Evolutionary conservation across 2,797 vertebrate genomes (phyloP).

Genomic region (Geotria australis): DNA sequence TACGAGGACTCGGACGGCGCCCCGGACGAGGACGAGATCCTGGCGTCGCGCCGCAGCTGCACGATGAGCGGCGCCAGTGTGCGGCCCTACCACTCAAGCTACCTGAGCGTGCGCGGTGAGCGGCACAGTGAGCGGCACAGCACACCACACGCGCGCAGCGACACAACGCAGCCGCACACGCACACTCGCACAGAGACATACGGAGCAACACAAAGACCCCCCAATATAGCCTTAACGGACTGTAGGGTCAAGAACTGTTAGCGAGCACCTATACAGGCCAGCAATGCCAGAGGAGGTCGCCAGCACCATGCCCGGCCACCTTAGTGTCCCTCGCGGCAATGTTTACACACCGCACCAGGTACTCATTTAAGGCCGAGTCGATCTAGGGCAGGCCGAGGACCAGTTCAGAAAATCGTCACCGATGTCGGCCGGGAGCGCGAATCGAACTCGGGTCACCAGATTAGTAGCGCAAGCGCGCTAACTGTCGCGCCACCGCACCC

Average conservation of each 20-base stretch:
- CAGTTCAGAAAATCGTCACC: too few species aligned
- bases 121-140: neutral
- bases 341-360: neutral
- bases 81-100: constrained; percentile 63
- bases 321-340: neutral
- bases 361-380: neutral
- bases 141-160: neutral
- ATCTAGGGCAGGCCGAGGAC: too few species aligned
- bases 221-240: neutral
- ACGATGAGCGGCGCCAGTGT: constrained; percentile 29
- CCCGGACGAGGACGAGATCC: constrained; percentile 32
- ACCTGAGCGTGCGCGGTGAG: constrained; percentile 71
- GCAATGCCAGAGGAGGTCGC: too few species aligned
- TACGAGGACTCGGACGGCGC: constrained; percentile 48
- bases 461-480: too few species aligned
- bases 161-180: neutral
- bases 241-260: neutral
- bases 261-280: neutral
- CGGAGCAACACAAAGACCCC: neutral
- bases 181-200: neutral
- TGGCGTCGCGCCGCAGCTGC: constrained; percentile 20
- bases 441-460: too few species aligned
- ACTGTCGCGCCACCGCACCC: neutral
- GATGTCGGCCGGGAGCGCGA: too few species aligned
- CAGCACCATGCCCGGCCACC: neutral